These are phyloP conservation scores for Hippocampus barbouri DNA, from an alignment of 2,113 vertebrate genomes.

Conservation along the genomic window DNA sequence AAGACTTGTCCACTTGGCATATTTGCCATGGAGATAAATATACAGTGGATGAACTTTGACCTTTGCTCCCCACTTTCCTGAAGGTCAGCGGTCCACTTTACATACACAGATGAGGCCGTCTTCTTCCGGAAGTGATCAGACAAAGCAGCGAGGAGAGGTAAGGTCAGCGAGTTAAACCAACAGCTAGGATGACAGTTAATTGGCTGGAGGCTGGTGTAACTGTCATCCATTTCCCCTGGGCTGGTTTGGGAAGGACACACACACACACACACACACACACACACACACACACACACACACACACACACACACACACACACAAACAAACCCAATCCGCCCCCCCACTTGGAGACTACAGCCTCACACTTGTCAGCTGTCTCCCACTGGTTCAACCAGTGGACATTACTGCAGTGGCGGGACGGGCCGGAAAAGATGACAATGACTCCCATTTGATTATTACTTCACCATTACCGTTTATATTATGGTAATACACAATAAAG, in stretches of 20 bases:
- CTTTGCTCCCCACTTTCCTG: conserved; percentile 62
- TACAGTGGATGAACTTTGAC: conserved; percentile 72
- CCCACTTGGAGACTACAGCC: conserved; percentile 35
- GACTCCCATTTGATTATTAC: conserved; percentile 68
- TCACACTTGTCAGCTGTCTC: conserved; percentile 64
- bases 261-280: conserved; percentile 25
- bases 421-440: conserved; percentile 54
- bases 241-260: conserved; percentile 54
- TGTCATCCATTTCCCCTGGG: conserved; percentile 72
- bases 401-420: conserved; percentile 45
- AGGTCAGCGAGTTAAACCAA: conserved; percentile 79
- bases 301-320: no score
- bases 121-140: conserved; percentile 72
- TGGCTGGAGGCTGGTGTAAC: conserved; percentile 73
- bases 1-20: conserved; percentile 27
- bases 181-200: conserved; percentile 78
- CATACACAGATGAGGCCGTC: conserved; percentile 76
- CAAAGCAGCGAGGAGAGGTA: conserved; percentile 71
- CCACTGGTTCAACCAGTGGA: conserved; percentile 72
- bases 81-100: conserved; percentile 74
- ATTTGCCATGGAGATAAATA: conserved; percentile 69
- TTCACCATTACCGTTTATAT: conserved; percentile 71
- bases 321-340: conserved; percentile 39
- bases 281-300: conserved; percentile 31
- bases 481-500: conserved; percentile 73